Evolutionary conservation across 2,797 vertebrate species (phyloP).

Genomic region (Hydrophis major): DNA sequence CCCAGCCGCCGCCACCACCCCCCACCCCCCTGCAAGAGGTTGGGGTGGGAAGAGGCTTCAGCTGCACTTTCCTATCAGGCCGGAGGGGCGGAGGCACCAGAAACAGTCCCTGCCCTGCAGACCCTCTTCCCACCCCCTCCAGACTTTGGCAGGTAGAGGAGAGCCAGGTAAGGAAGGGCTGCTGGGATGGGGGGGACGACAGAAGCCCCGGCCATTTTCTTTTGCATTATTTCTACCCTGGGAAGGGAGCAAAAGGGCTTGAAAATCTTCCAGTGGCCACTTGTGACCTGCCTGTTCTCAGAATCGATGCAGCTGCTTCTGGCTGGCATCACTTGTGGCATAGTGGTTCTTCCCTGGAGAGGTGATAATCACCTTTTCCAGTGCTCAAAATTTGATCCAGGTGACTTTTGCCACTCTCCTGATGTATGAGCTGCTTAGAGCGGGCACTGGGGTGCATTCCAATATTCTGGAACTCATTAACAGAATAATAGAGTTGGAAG

Average conservation of each 20-base stretch:
- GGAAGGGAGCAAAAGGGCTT: neutral
- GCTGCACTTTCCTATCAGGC: neutral
- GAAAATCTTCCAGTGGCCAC: neutral
- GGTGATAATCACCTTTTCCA: neutral
- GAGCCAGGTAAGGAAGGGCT: neutral
- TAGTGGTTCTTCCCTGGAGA: neutral
- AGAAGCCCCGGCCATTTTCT: neutral
- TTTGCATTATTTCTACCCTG: neutral
- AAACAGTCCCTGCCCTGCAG: no score
- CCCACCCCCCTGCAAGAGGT: neutral
- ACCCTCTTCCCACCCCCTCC: neutral
- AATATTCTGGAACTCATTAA: neutral
- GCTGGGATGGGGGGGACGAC: neutral
- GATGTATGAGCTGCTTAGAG: neutral
- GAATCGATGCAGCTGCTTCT: neutral
- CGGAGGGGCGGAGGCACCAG: neutral
- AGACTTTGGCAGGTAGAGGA: neutral
- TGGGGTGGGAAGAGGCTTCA: neutral
- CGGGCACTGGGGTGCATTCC: neutral
- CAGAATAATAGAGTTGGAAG: neutral
- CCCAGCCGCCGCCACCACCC: no score
- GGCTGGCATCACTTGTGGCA: neutral
- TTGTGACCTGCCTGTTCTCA: neutral
- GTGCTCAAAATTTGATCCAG: neutral
- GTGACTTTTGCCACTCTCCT: neutral